These are phyloP conservation scores for Lordiphosa fenestrarum DNA, from an alignment of 2,888 invertebrate species.

Conservation along the genomic window DNA sequence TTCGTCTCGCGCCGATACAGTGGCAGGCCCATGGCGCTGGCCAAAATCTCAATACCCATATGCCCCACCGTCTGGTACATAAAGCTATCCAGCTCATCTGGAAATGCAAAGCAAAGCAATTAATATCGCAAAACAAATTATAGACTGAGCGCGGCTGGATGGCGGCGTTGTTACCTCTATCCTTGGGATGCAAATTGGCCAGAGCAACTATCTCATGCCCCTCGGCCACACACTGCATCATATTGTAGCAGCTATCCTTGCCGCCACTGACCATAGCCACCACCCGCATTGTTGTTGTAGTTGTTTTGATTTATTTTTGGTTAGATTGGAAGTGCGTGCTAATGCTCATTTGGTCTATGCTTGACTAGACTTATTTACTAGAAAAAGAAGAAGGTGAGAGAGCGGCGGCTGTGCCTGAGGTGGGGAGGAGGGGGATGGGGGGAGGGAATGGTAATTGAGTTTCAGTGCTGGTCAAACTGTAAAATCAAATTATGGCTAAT, in stretches of 20 bases:
- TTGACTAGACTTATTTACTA: constrained; percentile 58
- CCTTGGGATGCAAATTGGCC: constrained; percentile 95
- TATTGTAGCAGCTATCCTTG: constrained; percentile 99
- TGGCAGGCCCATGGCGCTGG: constrained; percentile 96
- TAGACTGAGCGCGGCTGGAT: not conserved
- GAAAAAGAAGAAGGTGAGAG: constrained; percentile 12
- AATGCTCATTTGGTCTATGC: constrained; percentile 59
- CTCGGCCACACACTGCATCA: constrained; percentile 98
- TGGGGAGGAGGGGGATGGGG: no score
- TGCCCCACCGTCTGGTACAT: constrained; percentile 99
- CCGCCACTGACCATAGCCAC: constrained; percentile 97
- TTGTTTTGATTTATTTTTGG: constrained; percentile 26
- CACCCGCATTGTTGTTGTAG: constrained; percentile 83
- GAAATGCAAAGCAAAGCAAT: not conserved
- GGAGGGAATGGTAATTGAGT: not conserved
- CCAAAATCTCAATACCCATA: constrained; percentile 94
- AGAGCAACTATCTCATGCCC: constrained; percentile 96
- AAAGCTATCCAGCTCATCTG: constrained; percentile 96
- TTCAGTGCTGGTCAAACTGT: constrained; percentile 21
- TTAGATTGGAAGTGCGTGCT: constrained; percentile 48
- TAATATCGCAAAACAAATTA: no score
- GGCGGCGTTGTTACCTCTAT: constrained; percentile 84
- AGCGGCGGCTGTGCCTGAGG: no score
- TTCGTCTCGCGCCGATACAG: constrained; percentile 91
- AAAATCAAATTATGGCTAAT: constrained; percentile 8